Base-by-base conservation (phyloP, 1,140 invertebrate genomes). In the Sitophilus oryzae region DNA sequence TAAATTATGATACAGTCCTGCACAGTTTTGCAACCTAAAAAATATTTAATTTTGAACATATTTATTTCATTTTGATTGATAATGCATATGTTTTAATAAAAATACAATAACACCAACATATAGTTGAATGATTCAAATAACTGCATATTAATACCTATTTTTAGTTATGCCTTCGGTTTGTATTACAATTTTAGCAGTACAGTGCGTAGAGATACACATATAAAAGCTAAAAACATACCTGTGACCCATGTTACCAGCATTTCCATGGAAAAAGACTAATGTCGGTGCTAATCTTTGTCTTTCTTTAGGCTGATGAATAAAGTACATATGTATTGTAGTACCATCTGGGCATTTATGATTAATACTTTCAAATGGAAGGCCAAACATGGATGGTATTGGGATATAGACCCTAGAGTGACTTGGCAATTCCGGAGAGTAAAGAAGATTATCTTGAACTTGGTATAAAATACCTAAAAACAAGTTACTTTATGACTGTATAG, bases 231-330 rank as follows among this genome's bases (percentile, higher is more conserved):
- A n/a, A n/a, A n/a, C n/a, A 10, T 53, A 55, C 52, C 54, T 83
- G 70, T 96, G 92, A 0, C 93, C 93, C 78, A 96, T 91, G 71
- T 97, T 96, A 14, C 93, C 93, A 53, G 93, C 93, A 83, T 96
- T 96, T 6, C 93, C 93, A 78, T 97, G 93, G 43, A 97, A 84
- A 75, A 89, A 96, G 14, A 96, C 72, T 60, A 96, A 74, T 1
- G 92, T 95, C 1, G 89, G 88, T 41, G 77, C 79, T 35, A 73
- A 71, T 55, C 79, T 77, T 49, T 78, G 78, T 55, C 79, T 78
- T 35, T 83, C 80, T 46, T 79, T 77, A 5, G 81, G 73, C 71
- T 95, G 91, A 66, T 85, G 82, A 50, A 96, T 88, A 61, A 95
- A 84, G 67, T 91, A 91, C 64, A 88, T 82, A 67, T 96, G 91